phyloP scores from a whole-genome alignment of 2,888 invertebrate species.

The Drosophila atroscutellata region DNA sequence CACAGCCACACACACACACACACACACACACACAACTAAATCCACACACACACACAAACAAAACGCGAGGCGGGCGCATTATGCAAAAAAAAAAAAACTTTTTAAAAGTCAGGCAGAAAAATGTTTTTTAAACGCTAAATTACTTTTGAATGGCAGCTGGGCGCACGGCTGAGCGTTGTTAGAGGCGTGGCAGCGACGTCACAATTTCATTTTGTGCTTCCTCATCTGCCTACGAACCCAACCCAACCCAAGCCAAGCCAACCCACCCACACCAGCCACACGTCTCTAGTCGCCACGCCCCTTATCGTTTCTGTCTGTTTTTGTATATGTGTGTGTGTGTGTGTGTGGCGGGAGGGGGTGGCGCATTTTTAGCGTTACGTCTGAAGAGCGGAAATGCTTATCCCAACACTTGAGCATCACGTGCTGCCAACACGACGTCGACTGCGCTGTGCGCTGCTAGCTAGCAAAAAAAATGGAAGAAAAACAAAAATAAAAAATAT shows the following conservation, averaged over 20 bases:
- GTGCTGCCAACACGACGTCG: constrained; percentile 55
- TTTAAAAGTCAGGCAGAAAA: constrained; percentile 78
- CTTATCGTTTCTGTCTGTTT: constrained; percentile 14
- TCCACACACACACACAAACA: constrained; percentile 17
- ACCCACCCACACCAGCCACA: neutral
- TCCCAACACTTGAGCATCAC: constrained; percentile 77
- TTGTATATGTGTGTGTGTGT: constrained; percentile 9
- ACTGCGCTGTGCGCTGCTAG: constrained; percentile 39
- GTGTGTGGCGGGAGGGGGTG: constrained; percentile 5
- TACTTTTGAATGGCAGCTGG: constrained; percentile 76
- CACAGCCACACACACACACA: neutral
- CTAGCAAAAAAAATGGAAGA: neutral
- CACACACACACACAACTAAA: constrained; percentile 3
- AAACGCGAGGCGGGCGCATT: constrained; percentile 54
- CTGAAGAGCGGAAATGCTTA: constrained; percentile 81
- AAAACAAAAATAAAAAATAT: neutral
- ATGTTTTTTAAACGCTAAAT: constrained; percentile 81
- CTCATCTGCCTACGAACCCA: constrained; percentile 43
- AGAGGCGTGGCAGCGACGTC: constrained; percentile 64
- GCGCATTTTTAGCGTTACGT: constrained; percentile 66
- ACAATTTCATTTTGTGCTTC: constrained; percentile 77
- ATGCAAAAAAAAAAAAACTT: constrained; percentile 57
- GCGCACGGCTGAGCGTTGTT: constrained; percentile 23
- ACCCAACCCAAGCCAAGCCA: neutral
- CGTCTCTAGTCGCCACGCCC: constrained; percentile 16